Base-by-base conservation (phyloP, 2,797 vertebrate species). In the Crocodylus rhombifer region DNA sequence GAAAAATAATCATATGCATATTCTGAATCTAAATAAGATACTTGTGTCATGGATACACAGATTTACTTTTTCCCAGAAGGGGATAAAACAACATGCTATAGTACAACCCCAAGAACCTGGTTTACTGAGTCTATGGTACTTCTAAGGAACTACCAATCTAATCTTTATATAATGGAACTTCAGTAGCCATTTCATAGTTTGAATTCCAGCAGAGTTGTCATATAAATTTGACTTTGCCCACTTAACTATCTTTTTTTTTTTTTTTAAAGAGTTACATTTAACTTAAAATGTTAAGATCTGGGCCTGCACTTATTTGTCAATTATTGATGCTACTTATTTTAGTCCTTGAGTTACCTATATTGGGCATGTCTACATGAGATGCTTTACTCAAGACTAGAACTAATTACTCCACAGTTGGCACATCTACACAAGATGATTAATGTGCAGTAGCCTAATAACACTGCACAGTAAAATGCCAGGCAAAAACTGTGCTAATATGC, bases 21-120 rank as follows among this genome's bases (percentile, higher is more conserved):
- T 65, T 84, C 77, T 82, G 74, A 74, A 94, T 91, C 60, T 71
- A 42, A 95, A 75, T 63, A 65, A 88, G 89, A 33, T 51, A 1
- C 15, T 25, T 30, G 14, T 69, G 14, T 51, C 21, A 55, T 6
- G 20, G 42, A 5, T 76, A 58, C 18, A 28, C n/a, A 28, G 17
- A 23, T 63, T 7, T 55, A 0, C 36, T 61, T 16, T 74, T 82
- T 83, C 12, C 17, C 26, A 1, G 6, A 63, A 56, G 58, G 42
- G 67, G 61, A 33, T 62, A 20, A 33, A 77, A 6, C 4, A 64
- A 5, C 21, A 62, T 7, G 17, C 3, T 58, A 30, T 26, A 7
- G 14, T 55, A 5, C 0, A 0, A 60, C 25, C 14, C 3, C 5
- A 42, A 57, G 20, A 15, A 1, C 28, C 69, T 58, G 61, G n/a